These are phyloP conservation scores for Nilaparvata lugens DNA, from an alignment of 1,140 invertebrate species.

Conservation along the genomic window DNA sequence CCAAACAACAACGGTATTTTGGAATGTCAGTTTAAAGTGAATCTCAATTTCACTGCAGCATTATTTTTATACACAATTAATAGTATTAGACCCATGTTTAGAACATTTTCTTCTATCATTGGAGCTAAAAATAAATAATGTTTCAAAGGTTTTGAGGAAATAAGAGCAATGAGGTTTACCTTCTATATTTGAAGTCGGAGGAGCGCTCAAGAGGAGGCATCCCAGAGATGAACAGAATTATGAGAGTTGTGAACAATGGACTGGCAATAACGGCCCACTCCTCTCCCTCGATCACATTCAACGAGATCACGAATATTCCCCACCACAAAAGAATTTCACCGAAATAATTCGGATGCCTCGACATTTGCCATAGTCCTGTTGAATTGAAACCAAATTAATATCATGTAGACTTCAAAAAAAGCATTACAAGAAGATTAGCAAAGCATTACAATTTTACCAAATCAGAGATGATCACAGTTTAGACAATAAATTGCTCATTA, in stretches of 20 bases:
- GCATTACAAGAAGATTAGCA: neutral
- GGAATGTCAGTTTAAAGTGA: too few relatives aligned
- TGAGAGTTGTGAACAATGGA: conserved; percentile 78
- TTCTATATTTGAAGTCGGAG: conserved; percentile 76
- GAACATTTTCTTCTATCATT: too few relatives aligned
- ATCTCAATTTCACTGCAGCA: too few relatives aligned
- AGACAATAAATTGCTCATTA: too few relatives aligned
- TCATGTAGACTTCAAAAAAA: too few relatives aligned
- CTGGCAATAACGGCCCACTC: conserved; percentile 80
- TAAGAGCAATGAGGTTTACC: too few relatives aligned
- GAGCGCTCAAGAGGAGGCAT: conserved; percentile 76
- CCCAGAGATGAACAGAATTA: conserved; percentile 81
- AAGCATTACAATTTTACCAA: neutral
- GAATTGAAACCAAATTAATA: conserved; percentile 19
- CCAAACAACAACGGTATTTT: too few relatives aligned
- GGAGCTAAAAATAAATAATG: too few relatives aligned
- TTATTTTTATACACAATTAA: too few relatives aligned
- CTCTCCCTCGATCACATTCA: conserved; percentile 70
- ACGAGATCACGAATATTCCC: conserved; percentile 82
- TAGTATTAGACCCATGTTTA: too few relatives aligned
- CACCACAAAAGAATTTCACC: conserved; percentile 91
- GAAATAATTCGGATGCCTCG: conserved; percentile 91
- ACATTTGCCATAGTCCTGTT: conserved; percentile 76
- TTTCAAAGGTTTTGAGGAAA: too few relatives aligned
- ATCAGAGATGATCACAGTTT: neutral